A percentile compares a stretch with the other conserved stretches of the same genome.
phyloP scores from a whole-genome alignment of 1,140 invertebrate genomes.

The Trichomalopsis sarcophagae region DNA sequence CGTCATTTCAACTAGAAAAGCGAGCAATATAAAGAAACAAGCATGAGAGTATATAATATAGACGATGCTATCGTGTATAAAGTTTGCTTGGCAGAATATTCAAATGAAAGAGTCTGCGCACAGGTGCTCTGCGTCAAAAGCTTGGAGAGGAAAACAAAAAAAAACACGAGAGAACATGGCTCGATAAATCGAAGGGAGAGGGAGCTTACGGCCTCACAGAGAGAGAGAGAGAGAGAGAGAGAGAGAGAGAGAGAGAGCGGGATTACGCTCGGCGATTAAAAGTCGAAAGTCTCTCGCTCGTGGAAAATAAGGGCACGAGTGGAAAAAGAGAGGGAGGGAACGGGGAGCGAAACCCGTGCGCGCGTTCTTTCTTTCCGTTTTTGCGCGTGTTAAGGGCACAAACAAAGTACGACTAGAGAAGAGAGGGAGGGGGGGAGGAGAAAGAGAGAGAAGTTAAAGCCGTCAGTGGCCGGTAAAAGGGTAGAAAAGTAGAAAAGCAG shows the following conservation, averaged over 20 bases:
- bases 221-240: too few species aligned
- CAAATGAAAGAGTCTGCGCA: background rate
- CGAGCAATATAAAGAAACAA: background rate
- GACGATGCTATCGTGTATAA: background rate
- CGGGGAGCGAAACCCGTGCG: background rate
- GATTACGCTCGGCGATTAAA: slow-evolving; percentile 24
- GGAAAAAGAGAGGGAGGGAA: background rate
- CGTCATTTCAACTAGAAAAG: background rate
- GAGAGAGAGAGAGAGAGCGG: background rate
- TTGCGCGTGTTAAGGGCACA: slow-evolving; percentile 1
- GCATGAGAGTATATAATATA: background rate
- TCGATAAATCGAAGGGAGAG: slow-evolving; percentile 43
- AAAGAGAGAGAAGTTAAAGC: background rate
- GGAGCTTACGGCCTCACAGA: slow-evolving; percentile 1
- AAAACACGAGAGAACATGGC: background rate
- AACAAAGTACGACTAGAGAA: slow-evolving; percentile 6
- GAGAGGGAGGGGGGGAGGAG: slow-evolving; percentile 32
- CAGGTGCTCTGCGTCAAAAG: background rate
- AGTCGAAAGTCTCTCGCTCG: slow-evolving; percentile 8
- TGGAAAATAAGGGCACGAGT: slow-evolving; percentile 9
- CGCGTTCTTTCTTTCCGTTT: background rate
- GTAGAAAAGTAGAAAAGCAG: slow-evolving; percentile 3
- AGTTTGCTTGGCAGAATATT: slow-evolving; percentile 25
- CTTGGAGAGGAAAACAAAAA: background rate
- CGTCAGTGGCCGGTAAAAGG: slow-evolving; percentile 5